A percentile compares a stretch with the other conserved stretches of the same genome.
Conservation (phyloP, 1,140 invertebrate species). For the Cyclina sinensis region DNA sequence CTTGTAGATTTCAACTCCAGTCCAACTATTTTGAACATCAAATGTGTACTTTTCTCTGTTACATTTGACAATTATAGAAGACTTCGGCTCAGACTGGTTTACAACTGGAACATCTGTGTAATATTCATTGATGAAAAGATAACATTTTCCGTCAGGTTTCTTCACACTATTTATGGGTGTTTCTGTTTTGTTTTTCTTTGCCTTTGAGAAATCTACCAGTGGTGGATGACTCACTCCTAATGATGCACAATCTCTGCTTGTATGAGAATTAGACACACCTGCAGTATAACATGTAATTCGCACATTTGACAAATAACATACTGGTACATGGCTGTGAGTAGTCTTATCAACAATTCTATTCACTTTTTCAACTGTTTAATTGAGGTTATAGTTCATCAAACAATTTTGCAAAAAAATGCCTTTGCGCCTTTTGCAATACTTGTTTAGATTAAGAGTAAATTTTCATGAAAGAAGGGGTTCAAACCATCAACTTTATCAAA, state of each 20-base stretch:
- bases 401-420: no score
- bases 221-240: conserved; percentile 18
- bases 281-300: neutral
- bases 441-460: no score
- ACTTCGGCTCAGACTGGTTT: conserved; percentile 57
- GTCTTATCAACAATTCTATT: no score
- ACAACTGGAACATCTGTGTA: conserved; percentile 71
- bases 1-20: conserved; percentile 73
- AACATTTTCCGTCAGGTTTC: conserved; percentile 51
- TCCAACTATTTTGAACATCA: conserved; percentile 74
- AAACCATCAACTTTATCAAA: no score
- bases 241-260: neutral
- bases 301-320: no score
- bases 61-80: conserved; percentile 75
- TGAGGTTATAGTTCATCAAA: no score
- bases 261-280: neutral
- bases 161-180: neutral
- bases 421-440: no score
- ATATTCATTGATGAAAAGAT: conserved; percentile 68
- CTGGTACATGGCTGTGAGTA: no score
- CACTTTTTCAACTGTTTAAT: no score
- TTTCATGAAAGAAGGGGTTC: no score
- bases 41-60: conserved; percentile 79
- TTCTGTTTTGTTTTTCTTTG: conserved; percentile 29
- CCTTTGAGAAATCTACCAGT: conserved; percentile 68